phyloP scores from a whole-genome alignment of 2,888 invertebrate genomes.

The Disparrhopalites patrizii region DNA sequence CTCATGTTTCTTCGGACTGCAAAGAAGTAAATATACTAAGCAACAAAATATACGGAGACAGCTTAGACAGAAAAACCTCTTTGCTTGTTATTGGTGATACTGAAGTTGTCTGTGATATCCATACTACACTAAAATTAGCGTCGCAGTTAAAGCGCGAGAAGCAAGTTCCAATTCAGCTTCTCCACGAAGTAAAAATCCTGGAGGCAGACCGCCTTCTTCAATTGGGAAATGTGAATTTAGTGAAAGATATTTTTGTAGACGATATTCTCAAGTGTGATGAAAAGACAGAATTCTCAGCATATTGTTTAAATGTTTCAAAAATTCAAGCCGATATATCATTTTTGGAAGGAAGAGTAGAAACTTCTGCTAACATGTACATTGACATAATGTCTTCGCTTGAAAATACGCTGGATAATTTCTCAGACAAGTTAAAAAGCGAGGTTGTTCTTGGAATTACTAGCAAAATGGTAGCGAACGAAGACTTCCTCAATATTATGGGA shows the following conservation, averaged over 20 bases:
- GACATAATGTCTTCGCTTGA: neutral
- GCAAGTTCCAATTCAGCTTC: neutral
- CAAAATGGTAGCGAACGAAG: constrained; percentile 12
- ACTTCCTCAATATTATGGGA: neutral
- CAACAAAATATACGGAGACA: neutral
- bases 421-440: neutral
- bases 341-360: neutral
- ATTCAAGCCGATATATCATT: constrained; percentile 8
- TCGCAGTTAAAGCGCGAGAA: neutral
- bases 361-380: constrained; percentile 4
- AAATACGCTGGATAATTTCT: neutral
- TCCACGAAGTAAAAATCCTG: neutral
- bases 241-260: neutral
- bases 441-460: constrained; percentile 9
- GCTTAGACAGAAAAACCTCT: constrained; percentile 3
- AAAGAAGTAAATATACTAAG: neutral
- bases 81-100: constrained; percentile 8
- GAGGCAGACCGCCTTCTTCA: neutral
- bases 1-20: neutral
- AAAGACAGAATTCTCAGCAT: neutral
- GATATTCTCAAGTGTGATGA: neutral
- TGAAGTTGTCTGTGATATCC: neutral
- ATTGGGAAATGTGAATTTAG: neutral
- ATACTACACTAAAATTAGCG: neutral
- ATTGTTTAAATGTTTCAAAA: constrained; percentile 7